Evolutionary conservation across 2,113 vertebrate species (phyloP).

Genomic region (Perca schrenkii): DNA sequence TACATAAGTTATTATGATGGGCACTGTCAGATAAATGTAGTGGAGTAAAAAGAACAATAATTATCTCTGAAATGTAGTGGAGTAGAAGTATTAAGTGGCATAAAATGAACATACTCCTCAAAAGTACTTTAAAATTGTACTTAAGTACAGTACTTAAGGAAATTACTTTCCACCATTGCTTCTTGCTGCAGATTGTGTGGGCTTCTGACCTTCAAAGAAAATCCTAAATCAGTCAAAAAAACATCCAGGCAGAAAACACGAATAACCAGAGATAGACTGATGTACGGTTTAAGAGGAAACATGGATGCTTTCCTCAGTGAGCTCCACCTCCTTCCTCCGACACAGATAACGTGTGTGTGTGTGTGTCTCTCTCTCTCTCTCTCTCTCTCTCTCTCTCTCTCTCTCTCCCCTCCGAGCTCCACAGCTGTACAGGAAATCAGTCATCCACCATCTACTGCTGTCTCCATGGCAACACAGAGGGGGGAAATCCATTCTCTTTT

Average conservation of each 20-base stretch:
- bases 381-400: conserved; percentile 43
- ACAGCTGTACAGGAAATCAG: conserved; percentile 87
- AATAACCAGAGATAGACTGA: background rate
- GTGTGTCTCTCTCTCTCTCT: conserved; percentile 42
- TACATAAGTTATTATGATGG: no score
- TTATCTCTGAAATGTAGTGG: no score
- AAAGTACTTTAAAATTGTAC: no score
- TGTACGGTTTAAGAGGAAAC: conserved; percentile 37
- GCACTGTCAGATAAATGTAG: no score
- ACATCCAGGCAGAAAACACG: background rate
- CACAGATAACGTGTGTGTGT: conserved; percentile 44
- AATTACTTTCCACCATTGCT: background rate
- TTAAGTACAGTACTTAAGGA: no score
- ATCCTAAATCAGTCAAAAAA: background rate
- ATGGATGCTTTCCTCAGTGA: conserved; percentile 39
- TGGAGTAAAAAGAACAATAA: no score
- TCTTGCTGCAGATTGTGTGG: background rate
- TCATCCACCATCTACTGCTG: conserved; percentile 78
- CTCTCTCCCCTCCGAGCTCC: conserved; percentile 57
- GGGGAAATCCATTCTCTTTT: conserved; percentile 76
- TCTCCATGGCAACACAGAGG: conserved; percentile 85
- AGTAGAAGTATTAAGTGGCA: no score
- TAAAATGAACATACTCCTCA: no score
- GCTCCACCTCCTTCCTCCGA: conserved; percentile 58
- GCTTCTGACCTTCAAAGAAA: background rate